phyloP scores from a whole-genome alignment of 1,140 invertebrate genomes.

The Anthonomus grandis region DNA sequence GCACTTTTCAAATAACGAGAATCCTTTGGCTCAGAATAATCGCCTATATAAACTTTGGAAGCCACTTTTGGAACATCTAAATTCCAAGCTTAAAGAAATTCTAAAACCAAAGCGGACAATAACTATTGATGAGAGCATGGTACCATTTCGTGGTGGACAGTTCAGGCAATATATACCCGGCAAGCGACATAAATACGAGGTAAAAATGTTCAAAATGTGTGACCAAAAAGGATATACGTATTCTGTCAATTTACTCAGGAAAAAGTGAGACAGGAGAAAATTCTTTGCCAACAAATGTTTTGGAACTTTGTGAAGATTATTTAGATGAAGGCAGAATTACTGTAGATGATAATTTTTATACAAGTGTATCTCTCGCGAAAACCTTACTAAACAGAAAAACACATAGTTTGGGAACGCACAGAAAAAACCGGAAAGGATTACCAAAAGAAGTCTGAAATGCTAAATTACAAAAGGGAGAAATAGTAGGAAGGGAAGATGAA shows the following conservation, averaged over 20 bases:
- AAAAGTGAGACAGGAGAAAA: background rate
- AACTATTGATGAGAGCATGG: slow-evolving; percentile 4
- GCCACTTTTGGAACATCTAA: background rate
- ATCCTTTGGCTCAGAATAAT: no score
- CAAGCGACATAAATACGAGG: no score
- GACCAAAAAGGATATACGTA: no score
- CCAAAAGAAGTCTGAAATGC: slow-evolving; percentile 39
- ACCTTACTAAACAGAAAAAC: slow-evolving; percentile 48
- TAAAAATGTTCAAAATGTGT: no score
- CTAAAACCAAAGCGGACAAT: background rate
- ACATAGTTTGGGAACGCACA: slow-evolving; percentile 49
- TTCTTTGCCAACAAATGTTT: slow-evolving; percentile 7
- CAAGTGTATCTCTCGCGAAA: slow-evolving; percentile 45
- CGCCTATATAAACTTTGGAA: no score
- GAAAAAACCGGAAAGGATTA: slow-evolving; percentile 42
- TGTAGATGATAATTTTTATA: slow-evolving; percentile 44
- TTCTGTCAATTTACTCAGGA: background rate
- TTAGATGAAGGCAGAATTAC: slow-evolving; percentile 8
- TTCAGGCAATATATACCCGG: background rate
- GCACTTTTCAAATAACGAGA: background rate
- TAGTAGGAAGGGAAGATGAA: slow-evolving; percentile 39
- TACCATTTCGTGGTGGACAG: background rate
- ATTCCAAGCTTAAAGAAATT: background rate
- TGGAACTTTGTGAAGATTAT: background rate
- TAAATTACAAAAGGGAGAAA: slow-evolving; percentile 45